A percentile compares a stretch with the other conserved stretches of the same genome.
These are phyloP conservation scores for Chlorodrepanis virens DNA, from an alignment of 2,113 vertebrate genomes.

Conservation along the genomic window DNA sequence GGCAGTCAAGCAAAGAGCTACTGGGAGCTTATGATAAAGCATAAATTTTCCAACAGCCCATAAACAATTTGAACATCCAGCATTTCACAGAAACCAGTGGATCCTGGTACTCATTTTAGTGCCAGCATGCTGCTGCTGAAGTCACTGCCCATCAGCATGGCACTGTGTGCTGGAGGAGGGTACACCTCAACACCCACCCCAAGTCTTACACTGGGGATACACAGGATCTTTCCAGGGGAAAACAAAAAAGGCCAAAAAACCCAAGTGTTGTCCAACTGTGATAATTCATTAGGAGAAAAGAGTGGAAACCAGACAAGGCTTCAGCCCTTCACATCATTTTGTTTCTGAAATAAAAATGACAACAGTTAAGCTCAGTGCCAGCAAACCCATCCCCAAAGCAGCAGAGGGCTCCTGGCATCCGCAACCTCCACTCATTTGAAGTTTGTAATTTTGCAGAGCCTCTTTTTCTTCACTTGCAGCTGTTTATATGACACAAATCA, in stretches of 20 bases:
- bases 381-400: not conserved
- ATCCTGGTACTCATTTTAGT: not conserved
- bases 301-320: not conserved
- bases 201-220: not conserved
- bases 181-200: not conserved
- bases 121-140: not conserved
- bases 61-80: constrained; percentile 3
- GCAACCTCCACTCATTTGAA: not conserved
- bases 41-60: not conserved
- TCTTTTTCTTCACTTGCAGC: not conserved
- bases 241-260: rapidly evolving
- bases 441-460: not conserved
- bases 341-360: not conserved
- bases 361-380: not conserved
- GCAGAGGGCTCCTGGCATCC: not conserved
- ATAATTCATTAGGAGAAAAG: not conserved
- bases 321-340: not conserved
- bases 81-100: not conserved
- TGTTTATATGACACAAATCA: not conserved
- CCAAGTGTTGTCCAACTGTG: not conserved
- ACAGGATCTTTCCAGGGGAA: rapidly evolving
- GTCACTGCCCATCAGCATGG: not conserved
- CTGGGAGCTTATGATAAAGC: not conserved
- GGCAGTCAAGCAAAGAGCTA: not conserved
- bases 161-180: not conserved